These are phyloP conservation scores for Sisyra nigra DNA, from an alignment of 2,888 invertebrate genomes.

Conservation along the genomic window DNA sequence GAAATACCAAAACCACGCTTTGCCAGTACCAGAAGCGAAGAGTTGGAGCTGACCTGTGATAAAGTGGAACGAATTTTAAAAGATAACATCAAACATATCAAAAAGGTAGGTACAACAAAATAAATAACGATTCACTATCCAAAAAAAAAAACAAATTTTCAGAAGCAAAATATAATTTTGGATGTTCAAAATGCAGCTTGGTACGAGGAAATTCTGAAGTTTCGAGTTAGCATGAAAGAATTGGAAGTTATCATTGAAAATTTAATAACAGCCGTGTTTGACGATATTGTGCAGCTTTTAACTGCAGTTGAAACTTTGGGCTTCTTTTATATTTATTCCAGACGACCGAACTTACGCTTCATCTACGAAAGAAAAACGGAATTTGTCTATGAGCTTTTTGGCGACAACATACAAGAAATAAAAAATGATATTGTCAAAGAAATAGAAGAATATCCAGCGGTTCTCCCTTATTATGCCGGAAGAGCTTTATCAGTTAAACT, in stretches of 20 bases:
- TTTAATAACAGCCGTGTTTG: constrained; percentile 61
- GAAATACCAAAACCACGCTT: constrained; percentile 55
- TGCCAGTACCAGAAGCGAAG: constrained; percentile 51
- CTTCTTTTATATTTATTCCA: constrained; percentile 61
- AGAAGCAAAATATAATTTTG: constrained; percentile 47
- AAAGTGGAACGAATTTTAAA: constrained; percentile 62
- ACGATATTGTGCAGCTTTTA: constrained; percentile 61
- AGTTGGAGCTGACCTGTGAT: constrained; percentile 48
- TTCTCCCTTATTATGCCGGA: constrained; percentile 57
- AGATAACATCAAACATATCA: constrained; percentile 41
- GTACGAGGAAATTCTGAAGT: constrained; percentile 57
- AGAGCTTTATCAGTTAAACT: constrained; percentile 48
- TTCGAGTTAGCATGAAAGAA: constrained; percentile 41
- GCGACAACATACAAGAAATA: constrained; percentile 53
- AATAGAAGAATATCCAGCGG: constrained; percentile 41
- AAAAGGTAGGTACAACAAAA: constrained; percentile 24
- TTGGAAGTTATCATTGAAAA: constrained; percentile 69
- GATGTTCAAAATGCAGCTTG: constrained; percentile 67
- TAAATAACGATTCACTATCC: too few species aligned
- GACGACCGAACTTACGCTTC: constrained; percentile 51
- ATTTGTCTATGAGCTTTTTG: constrained; percentile 57
- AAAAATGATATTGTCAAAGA: constrained; percentile 51
- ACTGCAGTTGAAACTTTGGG: constrained; percentile 65
- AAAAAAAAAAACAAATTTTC: too few species aligned
- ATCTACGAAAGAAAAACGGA: constrained; percentile 53